A percentile compares a stretch with the other conserved stretches of the same genome.
Conservation (phyloP, 2,113 vertebrate species). For the Callorhinus ursinus region DNA sequence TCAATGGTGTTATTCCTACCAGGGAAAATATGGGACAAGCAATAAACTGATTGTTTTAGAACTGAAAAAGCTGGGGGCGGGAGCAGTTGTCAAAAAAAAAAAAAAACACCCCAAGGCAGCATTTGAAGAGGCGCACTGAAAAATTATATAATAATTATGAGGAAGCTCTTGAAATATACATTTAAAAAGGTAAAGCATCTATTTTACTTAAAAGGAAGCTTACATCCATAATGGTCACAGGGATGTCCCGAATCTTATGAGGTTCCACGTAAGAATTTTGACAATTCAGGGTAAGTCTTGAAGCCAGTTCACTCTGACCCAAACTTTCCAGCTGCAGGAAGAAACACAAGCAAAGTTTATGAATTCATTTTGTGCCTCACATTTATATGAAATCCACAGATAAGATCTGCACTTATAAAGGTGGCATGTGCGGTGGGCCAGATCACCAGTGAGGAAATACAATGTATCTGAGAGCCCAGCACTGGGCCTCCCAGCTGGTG, state of each 20-base stretch:
- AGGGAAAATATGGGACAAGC: background rate
- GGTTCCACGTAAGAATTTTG: conserved; percentile 99
- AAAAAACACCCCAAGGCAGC: background rate
- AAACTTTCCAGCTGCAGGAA: conserved; percentile 93
- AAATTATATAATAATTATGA: background rate
- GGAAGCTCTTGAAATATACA: background rate
- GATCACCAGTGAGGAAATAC: background rate
- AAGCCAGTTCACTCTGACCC: conserved; percentile 96
- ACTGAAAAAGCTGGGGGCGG: background rate
- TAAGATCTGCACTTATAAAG: background rate
- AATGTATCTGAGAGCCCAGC: background rate
- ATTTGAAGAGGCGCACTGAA: background rate
- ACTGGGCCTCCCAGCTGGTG: background rate
- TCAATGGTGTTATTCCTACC: background rate
- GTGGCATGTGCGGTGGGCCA: background rate
- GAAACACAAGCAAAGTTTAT: conserved; percentile 62
- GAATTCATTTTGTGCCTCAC: conserved; percentile 2
- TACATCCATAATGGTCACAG: conserved; percentile 98
- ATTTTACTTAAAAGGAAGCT: conserved; percentile 74
- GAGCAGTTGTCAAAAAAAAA: background rate
- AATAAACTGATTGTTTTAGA: background rate
- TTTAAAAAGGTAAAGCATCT: conserved; percentile 16
- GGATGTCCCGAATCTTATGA: conserved; percentile 97
- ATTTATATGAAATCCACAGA: conserved; percentile 32
- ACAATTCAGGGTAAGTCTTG: conserved; percentile 97